These are phyloP conservation scores for Theretra japonica DNA, from an alignment of 2,888 invertebrate species.

Conservation along the genomic window DNA sequence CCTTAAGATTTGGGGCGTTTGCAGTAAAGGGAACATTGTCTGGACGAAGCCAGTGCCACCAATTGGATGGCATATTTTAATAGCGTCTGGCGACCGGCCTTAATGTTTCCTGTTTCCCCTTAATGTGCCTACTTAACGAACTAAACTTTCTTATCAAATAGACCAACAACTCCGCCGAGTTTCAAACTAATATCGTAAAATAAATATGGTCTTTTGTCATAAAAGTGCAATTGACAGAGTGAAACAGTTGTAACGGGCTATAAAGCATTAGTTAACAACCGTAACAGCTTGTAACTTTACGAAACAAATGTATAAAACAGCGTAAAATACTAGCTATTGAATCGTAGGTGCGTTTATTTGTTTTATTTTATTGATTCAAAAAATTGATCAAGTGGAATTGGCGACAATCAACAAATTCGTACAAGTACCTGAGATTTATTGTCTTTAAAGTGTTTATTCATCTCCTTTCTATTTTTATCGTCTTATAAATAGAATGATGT, in stretches of 20 bases:
- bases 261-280: conserved; percentile 29
- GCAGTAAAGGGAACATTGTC: conserved; percentile 53
- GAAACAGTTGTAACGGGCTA: conserved; percentile 33
- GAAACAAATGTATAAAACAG: conserved; percentile 2
- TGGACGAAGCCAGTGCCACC: conserved; percentile 67
- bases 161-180: conserved; percentile 69
- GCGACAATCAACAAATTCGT: no score
- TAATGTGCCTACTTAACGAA: conserved; percentile 82
- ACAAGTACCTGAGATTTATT: no score
- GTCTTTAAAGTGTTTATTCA: no score
- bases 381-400: neutral
- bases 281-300: conserved; percentile 2
- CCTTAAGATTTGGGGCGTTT: conserved; percentile 56
- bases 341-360: neutral
- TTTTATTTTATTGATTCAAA: neutral
- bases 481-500: no score
- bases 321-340: neutral
- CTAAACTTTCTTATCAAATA: conserved; percentile 81
- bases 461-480: no score
- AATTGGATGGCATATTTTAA: conserved; percentile 81
- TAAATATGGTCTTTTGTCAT: conserved; percentile 59
- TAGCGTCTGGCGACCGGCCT: conserved; percentile 75
- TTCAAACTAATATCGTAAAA: conserved; percentile 68
- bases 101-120: conserved; percentile 80
- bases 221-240: conserved; percentile 45